phyloP scores from a whole-genome alignment of 2,797 vertebrate genomes.

The Caiman crocodilus region DNA sequence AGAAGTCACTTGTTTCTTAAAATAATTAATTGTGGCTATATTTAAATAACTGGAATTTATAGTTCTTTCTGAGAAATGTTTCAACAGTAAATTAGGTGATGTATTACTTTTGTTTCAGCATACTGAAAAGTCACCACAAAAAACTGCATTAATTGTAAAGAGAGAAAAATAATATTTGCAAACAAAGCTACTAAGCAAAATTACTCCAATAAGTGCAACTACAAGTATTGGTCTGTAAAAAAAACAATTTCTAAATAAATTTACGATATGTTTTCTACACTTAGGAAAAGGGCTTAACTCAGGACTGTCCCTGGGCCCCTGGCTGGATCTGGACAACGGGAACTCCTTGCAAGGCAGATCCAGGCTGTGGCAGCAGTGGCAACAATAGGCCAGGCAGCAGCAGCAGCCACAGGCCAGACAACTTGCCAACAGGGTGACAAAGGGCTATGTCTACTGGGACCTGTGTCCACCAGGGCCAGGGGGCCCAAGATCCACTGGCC shows the following conservation, averaged over 20 bases:
- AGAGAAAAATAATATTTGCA: neutral
- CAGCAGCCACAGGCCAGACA: too few relatives aligned
- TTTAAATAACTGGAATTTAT: neutral
- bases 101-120: neutral
- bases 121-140: neutral
- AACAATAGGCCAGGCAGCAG: too few relatives aligned
- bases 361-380: too few relatives aligned
- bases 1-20: neutral
- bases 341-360: too few relatives aligned
- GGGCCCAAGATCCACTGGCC: too few relatives aligned
- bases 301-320: neutral
- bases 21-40: neutral
- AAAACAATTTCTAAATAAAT: too few relatives aligned
- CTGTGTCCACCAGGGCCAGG: too few relatives aligned
- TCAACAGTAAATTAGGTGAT: neutral
- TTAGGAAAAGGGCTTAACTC: neutral
- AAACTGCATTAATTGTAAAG: neutral
- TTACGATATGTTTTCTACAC: too few relatives aligned
- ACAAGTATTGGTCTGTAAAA: neutral
- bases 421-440: too few relatives aligned
- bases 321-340: too few relatives aligned
- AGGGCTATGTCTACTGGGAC: too few relatives aligned
- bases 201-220: neutral
- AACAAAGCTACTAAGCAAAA: neutral
- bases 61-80: neutral